Conservation (phyloP, 1,140 invertebrate genomes). For the Spodoptera frugiperda region DNA sequence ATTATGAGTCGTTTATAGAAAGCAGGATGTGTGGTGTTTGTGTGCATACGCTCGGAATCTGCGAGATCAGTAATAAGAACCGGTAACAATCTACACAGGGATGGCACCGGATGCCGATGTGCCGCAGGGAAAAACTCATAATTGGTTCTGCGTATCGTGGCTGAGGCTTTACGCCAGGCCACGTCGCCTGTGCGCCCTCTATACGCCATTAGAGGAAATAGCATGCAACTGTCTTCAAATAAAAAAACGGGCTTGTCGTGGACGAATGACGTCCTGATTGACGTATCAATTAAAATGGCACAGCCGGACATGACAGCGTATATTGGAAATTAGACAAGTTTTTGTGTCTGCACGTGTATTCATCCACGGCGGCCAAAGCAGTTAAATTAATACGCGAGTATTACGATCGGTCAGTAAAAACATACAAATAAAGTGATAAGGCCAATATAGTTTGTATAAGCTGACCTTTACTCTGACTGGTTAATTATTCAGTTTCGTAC, state of each 20-base stretch:
- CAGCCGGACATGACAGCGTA: constrained; percentile 2
- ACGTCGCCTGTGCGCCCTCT: constrained; percentile 31
- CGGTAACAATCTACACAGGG: constrained; percentile 39
- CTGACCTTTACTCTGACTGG: constrained; percentile 9
- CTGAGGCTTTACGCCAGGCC: constrained; percentile 14
- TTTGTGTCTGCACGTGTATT: constrained; percentile 3
- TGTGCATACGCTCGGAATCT: constrained; percentile 45
- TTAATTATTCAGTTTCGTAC: constrained; percentile 32
- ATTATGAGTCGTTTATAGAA: constrained; percentile 38
- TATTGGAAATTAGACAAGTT: constrained; percentile 13
- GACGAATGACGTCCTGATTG: constrained; percentile 40
- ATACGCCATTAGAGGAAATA: constrained; percentile 56
- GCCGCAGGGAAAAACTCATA: constrained; percentile 67
- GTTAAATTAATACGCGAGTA: neutral
- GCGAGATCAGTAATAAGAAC: constrained; percentile 48
- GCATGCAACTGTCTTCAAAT: constrained; percentile 22
- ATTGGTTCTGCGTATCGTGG: constrained; percentile 70
- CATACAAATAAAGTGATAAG: constrained; percentile 1
- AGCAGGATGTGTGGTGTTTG: constrained; percentile 38
- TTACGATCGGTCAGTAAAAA: neutral
- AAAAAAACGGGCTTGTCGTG: constrained; percentile 24
- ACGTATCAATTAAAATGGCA: constrained; percentile 39
- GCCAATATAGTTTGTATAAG: constrained; percentile 13
- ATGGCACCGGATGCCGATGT: constrained; percentile 58
- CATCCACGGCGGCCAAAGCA: neutral